Conservation (phyloP, 1,140 invertebrate species). For the Pararge aegeria region DNA sequence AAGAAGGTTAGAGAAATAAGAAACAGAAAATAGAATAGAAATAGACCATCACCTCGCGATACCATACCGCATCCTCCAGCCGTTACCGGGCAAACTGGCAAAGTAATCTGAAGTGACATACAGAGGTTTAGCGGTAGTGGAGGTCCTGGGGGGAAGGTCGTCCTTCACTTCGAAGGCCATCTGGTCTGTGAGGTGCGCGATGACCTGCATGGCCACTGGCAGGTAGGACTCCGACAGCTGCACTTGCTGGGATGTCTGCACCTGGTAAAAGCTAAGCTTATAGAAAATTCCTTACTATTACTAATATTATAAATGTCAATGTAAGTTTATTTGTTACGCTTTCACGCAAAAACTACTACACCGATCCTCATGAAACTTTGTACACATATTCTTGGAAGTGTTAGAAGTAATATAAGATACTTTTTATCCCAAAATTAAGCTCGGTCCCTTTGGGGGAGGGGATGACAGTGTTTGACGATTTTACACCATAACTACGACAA, state of each 20-base stretch:
- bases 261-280: conserved; percentile 45
- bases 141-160: conserved; percentile 49
- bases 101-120: conserved; percentile 36
- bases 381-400: too few relatives aligned
- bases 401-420: too few relatives aligned
- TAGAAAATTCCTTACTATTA: too few relatives aligned
- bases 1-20: not conserved
- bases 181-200: conserved; percentile 80
- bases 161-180: conserved; percentile 79
- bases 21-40: conserved; percentile 19
- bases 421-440: too few relatives aligned
- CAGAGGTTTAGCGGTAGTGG: conserved; percentile 43
- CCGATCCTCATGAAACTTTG: too few relatives aligned
- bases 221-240: conserved; percentile 76
- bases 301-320: too few relatives aligned
- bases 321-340: too few relatives aligned
- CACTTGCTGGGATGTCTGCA: conserved; percentile 54
- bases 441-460: too few relatives aligned
- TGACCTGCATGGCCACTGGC: conserved; percentile 81
- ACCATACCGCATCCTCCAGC: conserved; percentile 37
- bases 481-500: too few relatives aligned
- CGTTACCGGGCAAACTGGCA: conserved; percentile 24
- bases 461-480: too few relatives aligned
- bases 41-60: conserved; percentile 37
- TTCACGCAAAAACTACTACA: too few relatives aligned